These are phyloP conservation scores for Hippopotamyrus pictus DNA, from an alignment of 2,797 vertebrate genomes.

Conservation along the genomic window DNA sequence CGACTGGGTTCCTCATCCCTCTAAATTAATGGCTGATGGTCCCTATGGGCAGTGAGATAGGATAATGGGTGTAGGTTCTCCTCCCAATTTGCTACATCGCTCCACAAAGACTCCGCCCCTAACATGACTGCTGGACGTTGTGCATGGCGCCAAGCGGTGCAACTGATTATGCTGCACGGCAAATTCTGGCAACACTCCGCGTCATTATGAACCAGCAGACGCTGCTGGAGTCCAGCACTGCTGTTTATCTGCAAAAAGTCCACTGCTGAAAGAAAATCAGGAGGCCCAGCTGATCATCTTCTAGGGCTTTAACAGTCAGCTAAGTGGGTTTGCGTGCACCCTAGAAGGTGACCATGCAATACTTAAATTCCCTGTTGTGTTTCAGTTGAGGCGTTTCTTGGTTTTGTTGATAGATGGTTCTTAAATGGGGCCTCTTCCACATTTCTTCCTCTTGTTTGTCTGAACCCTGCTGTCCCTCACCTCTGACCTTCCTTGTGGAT, in stretches of 20 bases:
- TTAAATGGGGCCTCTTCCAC: not conserved
- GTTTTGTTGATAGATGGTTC: not conserved
- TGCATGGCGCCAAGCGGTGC: not conserved
- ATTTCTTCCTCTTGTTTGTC: not conserved
- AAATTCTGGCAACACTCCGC: not conserved
- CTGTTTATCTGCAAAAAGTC: not conserved
- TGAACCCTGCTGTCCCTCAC: not conserved
- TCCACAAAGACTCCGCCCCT: not conserved
- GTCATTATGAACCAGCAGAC: not conserved
- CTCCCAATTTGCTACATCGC: not conserved
- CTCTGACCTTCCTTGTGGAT: not conserved
- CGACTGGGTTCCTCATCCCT: not conserved
- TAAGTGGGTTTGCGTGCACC: not conserved
- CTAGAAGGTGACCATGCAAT: not conserved
- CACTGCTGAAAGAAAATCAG: not conserved
- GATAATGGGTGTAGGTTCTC: not conserved
- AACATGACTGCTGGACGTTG: not conserved
- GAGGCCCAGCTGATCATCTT: not conserved
- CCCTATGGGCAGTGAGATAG: not conserved
- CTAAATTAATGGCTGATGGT: not conserved
- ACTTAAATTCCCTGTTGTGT: not conserved
- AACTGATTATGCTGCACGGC: not conserved
- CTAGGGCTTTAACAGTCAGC: not conserved
- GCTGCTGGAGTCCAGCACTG: not conserved
- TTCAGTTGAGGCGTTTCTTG: not conserved